Percentiles rank a stretch among this genome's conserved stretches.
These are phyloP conservation scores for Brachionichthys hirsutus DNA, from an alignment of 2,113 vertebrate genomes.

Conservation along the genomic window DNA sequence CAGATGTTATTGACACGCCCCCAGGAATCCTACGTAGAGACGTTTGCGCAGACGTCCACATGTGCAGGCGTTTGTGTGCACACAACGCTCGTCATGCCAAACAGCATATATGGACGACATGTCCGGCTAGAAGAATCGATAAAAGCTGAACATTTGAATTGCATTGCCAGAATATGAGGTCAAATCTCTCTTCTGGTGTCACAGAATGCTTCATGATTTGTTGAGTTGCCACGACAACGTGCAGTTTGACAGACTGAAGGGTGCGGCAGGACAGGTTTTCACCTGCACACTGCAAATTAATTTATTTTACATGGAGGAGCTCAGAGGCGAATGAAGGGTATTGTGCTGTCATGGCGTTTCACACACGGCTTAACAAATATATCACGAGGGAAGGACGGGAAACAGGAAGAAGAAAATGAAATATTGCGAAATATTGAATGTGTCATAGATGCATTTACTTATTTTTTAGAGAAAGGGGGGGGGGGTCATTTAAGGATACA, in stretches of 20 bases:
- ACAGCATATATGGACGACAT: too few species aligned
- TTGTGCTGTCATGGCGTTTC: constrained; percentile 26
- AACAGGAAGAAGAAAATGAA: constrained; percentile 12
- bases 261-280: constrained; percentile 62
- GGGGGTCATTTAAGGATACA: too few species aligned
- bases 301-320: constrained; percentile 26
- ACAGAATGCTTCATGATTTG: constrained; percentile 27
- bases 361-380: not conserved
- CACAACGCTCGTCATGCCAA: too few species aligned
- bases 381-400: constrained; percentile 19
- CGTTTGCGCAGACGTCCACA: too few species aligned
- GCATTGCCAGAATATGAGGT: not conserved
- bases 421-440: constrained; percentile 9
- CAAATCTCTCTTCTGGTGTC: constrained; percentile 10
- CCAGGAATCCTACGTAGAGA: constrained; percentile 24
- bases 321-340: constrained; percentile 16
- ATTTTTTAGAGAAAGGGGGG: too few species aligned
- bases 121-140: too few species aligned
- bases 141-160: too few species aligned
- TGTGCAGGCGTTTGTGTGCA: too few species aligned
- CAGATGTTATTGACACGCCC: constrained; percentile 69
- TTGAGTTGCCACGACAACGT: constrained; percentile 37
- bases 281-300: constrained; percentile 53
- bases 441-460: too few species aligned
- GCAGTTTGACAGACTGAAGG: constrained; percentile 36